phyloP scores from a whole-genome alignment of 1,140 invertebrate species.

The Drosophila trapezifrons region DNA sequence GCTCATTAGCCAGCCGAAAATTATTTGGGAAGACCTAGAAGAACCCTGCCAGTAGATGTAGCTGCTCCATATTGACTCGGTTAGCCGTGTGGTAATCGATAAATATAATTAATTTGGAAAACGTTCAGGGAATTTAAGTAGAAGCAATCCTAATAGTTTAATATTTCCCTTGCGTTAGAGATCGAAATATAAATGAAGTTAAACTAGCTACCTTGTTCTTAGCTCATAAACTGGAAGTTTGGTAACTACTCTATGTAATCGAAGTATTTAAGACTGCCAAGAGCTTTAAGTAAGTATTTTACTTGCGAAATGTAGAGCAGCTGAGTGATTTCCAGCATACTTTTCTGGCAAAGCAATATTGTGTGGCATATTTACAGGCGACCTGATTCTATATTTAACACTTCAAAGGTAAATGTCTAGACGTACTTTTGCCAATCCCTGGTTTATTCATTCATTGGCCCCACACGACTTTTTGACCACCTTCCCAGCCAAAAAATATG shows the following conservation, averaged over 20 bases:
- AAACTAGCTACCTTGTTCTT: too few relatives aligned
- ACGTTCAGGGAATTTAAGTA: background rate
- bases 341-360: background rate
- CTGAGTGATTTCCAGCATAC: background rate
- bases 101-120: conserved; percentile 24
- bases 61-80: conserved; percentile 24
- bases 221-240: too few relatives aligned
- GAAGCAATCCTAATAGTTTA: too few relatives aligned
- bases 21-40: conserved; percentile 67
- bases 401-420: background rate
- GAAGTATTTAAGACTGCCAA: background rate
- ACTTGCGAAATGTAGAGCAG: too few relatives aligned
- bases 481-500: conserved; percentile 55
- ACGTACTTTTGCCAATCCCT: background rate
- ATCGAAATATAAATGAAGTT: too few relatives aligned
- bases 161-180: too few relatives aligned
- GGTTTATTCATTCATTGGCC: conserved; percentile 35
- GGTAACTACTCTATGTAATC: too few relatives aligned
- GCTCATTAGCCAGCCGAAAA: conserved; percentile 43
- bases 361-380: conserved; percentile 14
- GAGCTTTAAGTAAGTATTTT: background rate
- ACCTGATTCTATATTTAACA: background rate
- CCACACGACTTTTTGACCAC: conserved; percentile 53
- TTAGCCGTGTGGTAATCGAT: background rate
- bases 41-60: conserved; percentile 7